These are phyloP conservation scores for Psittacula echo DNA, from an alignment of 2,797 vertebrate species.

Conservation along the genomic window DNA sequence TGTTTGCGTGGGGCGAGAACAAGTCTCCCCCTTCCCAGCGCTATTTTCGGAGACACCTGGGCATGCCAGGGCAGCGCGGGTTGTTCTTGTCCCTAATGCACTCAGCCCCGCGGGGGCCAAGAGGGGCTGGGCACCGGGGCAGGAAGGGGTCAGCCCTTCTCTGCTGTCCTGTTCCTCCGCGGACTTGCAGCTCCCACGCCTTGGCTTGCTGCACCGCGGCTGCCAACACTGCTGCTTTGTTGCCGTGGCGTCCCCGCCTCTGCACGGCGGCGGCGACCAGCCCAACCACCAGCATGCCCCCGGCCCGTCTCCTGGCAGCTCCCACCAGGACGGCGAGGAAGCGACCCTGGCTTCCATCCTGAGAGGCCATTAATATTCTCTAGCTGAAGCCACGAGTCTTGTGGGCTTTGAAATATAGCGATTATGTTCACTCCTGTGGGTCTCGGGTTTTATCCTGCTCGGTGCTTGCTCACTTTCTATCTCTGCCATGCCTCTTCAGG, in stretches of 20 bases:
- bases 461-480: fast-evolving
- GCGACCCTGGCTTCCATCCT: neutral
- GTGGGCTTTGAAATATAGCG: neutral
- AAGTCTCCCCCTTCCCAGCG: neutral
- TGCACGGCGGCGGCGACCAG: fast-evolving
- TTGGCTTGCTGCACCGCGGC: neutral
- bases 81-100: neutral
- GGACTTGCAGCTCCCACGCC: neutral
- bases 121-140: fast-evolving
- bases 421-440: neutral
- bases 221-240: neutral
- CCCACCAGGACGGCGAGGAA: neutral
- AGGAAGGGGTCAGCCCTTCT: neutral
- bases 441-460: neutral
- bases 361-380: neutral
- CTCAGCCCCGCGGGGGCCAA: neutral
- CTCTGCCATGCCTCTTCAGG: neutral
- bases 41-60: neutral
- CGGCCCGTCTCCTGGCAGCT: neutral
- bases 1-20: neutral
- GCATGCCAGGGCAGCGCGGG: fast-evolving
- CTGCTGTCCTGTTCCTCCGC: neutral
- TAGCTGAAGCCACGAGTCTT: fast-evolving
- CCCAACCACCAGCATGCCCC: neutral
- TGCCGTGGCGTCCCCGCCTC: fast-evolving